Evolutionary conservation across 2,113 vertebrate genomes (phyloP).

Genomic region (Dendrocopos noguchii): DNA sequence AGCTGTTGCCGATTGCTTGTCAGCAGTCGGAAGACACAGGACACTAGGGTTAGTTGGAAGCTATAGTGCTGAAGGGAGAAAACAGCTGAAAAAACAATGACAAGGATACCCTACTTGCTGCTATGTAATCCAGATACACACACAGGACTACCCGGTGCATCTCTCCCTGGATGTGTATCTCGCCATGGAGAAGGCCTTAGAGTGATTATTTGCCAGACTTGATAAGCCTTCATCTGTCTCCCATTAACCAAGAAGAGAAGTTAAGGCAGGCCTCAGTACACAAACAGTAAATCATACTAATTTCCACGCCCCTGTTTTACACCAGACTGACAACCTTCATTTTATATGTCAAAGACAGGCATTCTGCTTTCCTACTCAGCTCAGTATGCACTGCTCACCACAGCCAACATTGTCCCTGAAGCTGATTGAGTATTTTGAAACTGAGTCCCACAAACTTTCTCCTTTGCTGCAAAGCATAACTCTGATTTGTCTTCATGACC

Average conservation of each 20-base stretch:
- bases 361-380: not conserved
- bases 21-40: not conserved
- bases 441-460: not conserved
- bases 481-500: not conserved
- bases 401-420: not conserved
- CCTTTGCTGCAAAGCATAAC: not conserved
- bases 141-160: not conserved
- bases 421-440: not conserved
- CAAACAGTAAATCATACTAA: not conserved
- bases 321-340: not conserved
- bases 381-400: rapidly evolving
- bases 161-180: not conserved
- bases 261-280: not conserved
- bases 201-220: not conserved
- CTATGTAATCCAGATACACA: not conserved
- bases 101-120: not conserved
- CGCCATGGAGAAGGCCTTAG: not conserved
- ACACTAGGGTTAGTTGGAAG: not conserved
- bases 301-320: not conserved
- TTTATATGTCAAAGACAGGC: not conserved
- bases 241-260: not conserved
- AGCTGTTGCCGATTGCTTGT: not conserved
- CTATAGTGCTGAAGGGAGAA: not conserved
- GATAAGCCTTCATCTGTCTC: not conserved
- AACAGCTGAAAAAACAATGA: not conserved